A percentile compares a stretch with the other conserved stretches of the same genome.
These are phyloP conservation scores for Nematostella vectensis DNA, from an alignment of 92 coral and sea anemone species.

Conservation along the genomic window DNA sequence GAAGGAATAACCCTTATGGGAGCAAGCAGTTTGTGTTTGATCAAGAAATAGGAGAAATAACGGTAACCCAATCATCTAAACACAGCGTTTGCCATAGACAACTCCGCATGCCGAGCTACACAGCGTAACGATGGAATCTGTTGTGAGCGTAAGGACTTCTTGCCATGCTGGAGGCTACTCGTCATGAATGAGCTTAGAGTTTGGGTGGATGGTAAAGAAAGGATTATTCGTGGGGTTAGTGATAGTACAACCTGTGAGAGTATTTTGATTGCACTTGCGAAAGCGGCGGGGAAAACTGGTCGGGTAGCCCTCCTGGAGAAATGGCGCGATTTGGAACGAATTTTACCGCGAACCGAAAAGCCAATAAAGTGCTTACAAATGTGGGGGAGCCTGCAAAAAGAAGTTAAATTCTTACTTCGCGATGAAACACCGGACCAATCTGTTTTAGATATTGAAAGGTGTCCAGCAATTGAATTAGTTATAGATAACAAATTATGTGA, in stretches of 20 bases:
- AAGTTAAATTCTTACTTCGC: conserved; percentile 56
- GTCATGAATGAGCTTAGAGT: conserved; percentile 60
- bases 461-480: conserved; percentile 7
- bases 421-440: conserved; percentile 5
- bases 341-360: conserved; percentile 81
- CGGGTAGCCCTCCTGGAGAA: conserved; percentile 71
- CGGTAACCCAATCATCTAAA: too few species aligned
- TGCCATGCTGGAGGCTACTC: too few species aligned
- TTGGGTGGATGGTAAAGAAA: conserved; percentile 76
- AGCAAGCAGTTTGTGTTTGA: too few species aligned
- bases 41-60: too few species aligned
- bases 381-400: conserved; percentile 55
- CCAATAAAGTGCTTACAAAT: conserved; percentile 55
- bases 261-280: conserved; percentile 60
- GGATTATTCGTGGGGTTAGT: conserved; percentile 73
- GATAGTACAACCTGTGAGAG: conserved; percentile 82
- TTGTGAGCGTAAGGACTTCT: too few species aligned
- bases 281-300: conserved; percentile 75
- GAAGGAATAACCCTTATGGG: too few species aligned
- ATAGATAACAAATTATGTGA: conserved; percentile 19
- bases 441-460: background rate
- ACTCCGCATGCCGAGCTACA: too few species aligned
- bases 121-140: too few species aligned
- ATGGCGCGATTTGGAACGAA: conserved; percentile 80
- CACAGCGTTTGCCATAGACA: too few species aligned